phyloP scores from a whole-genome alignment of 2,888 invertebrate genomes.

The Cheilosia pagana region DNA sequence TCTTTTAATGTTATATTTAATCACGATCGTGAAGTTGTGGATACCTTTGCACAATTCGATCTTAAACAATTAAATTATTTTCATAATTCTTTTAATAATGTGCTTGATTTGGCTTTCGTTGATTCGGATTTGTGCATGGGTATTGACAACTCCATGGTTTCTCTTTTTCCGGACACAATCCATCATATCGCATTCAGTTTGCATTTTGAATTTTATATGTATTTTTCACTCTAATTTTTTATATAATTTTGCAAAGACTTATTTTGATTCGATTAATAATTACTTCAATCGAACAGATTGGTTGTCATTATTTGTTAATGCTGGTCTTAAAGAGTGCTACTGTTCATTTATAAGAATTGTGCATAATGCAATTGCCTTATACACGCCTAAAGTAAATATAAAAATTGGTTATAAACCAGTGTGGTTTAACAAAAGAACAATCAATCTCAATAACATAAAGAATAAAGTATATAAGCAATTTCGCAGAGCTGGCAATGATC shows the following conservation, averaged over 20 bases:
- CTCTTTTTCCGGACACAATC: not conserved
- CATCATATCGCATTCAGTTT: slow-evolving; percentile 1
- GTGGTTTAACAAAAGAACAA: not conserved
- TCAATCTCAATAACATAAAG: not conserved
- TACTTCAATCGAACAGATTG: too few relatives aligned
- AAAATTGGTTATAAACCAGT: not conserved
- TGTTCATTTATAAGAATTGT: not conserved
- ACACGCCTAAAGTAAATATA: not conserved
- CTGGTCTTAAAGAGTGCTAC: not conserved
- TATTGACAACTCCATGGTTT: not conserved
- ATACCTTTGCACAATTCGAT: not conserved
- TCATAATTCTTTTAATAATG: not conserved
- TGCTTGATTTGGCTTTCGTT: not conserved
- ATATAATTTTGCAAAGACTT: not conserved
- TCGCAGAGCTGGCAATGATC: not conserved
- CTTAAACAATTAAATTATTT: not conserved
- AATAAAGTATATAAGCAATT: slow-evolving; percentile 10
- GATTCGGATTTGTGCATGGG: not conserved
- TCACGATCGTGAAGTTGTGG: not conserved
- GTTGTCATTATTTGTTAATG: too few relatives aligned
- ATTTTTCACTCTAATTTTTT: not conserved
- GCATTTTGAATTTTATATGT: not conserved
- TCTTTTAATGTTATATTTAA: not conserved
- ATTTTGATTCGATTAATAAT: not conserved
- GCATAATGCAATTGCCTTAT: not conserved